These are phyloP conservation scores for Lynx canadensis DNA, from an alignment of 2,113 vertebrate species.

Conservation along the genomic window DNA sequence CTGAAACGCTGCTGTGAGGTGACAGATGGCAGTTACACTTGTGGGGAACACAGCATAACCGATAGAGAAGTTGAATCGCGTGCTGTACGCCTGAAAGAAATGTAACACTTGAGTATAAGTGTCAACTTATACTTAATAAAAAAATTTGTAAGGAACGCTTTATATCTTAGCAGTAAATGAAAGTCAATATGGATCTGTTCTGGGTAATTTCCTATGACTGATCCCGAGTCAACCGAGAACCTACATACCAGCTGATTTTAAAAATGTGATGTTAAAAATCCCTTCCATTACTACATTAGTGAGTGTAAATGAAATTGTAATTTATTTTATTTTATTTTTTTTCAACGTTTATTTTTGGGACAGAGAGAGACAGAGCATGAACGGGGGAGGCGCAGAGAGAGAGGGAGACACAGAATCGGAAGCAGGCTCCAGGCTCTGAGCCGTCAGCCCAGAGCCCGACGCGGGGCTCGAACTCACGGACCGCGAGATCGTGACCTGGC, in stretches of 20 bases:
- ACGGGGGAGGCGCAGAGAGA: no score
- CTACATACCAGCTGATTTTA: background rate
- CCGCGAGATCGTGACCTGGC: no score
- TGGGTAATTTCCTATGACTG: background rate
- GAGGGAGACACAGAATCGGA: no score
- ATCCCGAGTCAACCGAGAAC: background rate
- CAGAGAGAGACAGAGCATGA: no score
- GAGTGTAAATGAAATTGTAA: conserved; percentile 24
- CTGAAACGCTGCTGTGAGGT: background rate
- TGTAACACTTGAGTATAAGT: background rate
- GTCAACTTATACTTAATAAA: background rate
- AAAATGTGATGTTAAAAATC: background rate
- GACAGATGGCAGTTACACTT: background rate
- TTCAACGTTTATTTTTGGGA: no score
- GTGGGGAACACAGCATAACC: background rate
- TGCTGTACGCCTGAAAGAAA: background rate
- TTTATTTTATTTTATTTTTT: background rate
- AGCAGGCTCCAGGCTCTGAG: no score
- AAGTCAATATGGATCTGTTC: background rate
- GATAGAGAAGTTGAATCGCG: background rate
- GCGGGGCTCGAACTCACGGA: no score
- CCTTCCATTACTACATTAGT: background rate
- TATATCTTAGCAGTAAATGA: background rate
- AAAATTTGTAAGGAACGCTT: background rate
- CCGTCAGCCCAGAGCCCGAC: no score